phyloP scores from a whole-genome alignment of 2,113 vertebrate genomes.

The Engystomops pustulosus region DNA sequence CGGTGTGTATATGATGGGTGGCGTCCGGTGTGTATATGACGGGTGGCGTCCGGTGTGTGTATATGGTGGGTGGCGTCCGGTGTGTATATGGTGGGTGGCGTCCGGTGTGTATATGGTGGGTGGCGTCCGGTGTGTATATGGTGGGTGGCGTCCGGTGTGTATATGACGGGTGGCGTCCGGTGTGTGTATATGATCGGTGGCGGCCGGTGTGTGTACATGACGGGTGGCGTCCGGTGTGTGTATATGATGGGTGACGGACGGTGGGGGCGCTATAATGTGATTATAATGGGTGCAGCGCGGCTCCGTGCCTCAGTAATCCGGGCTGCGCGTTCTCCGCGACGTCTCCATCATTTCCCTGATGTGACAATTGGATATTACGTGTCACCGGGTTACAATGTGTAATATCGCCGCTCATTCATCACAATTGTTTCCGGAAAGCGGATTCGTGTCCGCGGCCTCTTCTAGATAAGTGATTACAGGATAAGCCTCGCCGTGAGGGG shows the following conservation, averaged over 20 bases:
- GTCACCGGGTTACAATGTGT: constrained; percentile 11
- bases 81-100: no score
- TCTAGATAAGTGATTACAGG: constrained; percentile 25
- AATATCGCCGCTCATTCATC: constrained; percentile 20
- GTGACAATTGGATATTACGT: constrained; percentile 15
- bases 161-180: no score
- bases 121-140: no score
- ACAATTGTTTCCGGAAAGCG: neutral
- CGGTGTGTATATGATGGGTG: no score
- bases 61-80: no score
- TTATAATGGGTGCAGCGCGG: neutral
- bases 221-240: neutral
- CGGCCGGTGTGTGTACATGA: no score
- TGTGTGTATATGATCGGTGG: no score
- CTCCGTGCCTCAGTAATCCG: neutral
- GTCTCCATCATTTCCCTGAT: constrained; percentile 22
- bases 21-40: no score
- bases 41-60: no score
- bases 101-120: no score
- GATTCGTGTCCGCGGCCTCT: constrained; percentile 15
- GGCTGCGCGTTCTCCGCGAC: constrained; percentile 13
- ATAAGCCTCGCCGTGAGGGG: neutral
- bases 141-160: no score
- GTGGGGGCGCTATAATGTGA: neutral
- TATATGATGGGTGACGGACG: neutral